These are phyloP conservation scores for Spinibarbus caldwelli DNA, from an alignment of 2,797 vertebrate species.

Conservation along the genomic window DNA sequence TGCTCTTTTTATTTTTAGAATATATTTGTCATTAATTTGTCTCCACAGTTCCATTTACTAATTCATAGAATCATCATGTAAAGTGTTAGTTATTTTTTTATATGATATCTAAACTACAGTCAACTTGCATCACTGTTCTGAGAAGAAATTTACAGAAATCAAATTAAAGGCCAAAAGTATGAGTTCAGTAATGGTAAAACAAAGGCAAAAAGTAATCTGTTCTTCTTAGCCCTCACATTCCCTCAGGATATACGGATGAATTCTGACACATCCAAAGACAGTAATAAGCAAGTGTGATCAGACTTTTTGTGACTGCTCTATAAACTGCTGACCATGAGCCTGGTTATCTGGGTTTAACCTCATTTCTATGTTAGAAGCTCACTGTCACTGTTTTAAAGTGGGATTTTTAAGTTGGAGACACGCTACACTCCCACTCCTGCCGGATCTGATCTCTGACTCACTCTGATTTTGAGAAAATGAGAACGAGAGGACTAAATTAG, in stretches of 20 bases:
- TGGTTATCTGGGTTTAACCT: slow-evolving; percentile 78
- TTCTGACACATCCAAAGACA: slow-evolving; percentile 45
- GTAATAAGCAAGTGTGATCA: slow-evolving; percentile 31
- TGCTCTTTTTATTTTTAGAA: neutral
- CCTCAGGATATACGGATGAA: neutral
- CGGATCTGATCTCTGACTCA: slow-evolving; percentile 39
- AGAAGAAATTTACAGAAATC: neutral
- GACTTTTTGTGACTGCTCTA: slow-evolving; percentile 39
- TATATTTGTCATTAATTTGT: neutral
- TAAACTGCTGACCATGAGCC: slow-evolving; percentile 73
- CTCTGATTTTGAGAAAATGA: slow-evolving; percentile 48
- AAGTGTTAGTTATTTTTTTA: neutral
- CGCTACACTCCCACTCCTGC: neutral
- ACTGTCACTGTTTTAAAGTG: slow-evolving; percentile 63
- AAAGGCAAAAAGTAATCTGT: neutral
- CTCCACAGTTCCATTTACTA: neutral
- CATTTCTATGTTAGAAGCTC: slow-evolving; percentile 70
- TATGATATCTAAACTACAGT: neutral
- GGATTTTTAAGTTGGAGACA: slow-evolving; percentile 32
- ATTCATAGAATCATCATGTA: neutral
- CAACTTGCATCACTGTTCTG: neutral
- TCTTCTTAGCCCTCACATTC: slow-evolving; percentile 8
- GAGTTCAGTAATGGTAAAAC: neutral
- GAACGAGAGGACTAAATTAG: slow-evolving; percentile 30
- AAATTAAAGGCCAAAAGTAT: neutral